phyloP scores from a whole-genome alignment of 2,113 vertebrate genomes.

The Xiphophorus maculatus region DNA sequence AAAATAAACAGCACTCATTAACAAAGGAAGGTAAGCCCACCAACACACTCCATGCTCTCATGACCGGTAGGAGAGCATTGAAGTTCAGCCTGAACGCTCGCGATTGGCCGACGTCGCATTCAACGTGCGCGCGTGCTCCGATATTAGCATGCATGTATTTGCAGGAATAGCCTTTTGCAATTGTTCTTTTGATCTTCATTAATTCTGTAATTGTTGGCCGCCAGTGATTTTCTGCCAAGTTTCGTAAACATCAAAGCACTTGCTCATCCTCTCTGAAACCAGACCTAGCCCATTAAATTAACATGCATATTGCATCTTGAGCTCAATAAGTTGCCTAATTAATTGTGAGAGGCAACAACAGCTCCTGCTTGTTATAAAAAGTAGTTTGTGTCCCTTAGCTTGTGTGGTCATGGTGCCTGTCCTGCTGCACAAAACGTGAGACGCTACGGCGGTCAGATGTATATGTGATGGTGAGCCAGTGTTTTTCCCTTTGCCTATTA shows the following conservation, averaged over 20 bases:
- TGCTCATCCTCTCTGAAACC: constrained; percentile 53
- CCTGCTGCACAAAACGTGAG: constrained; percentile 7
- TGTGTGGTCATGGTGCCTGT: constrained; percentile 33
- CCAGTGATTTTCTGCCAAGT: constrained; percentile 78
- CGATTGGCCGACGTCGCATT: constrained; percentile 58
- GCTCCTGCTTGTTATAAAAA: constrained; percentile 60
- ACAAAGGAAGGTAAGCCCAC: constrained; percentile 40
- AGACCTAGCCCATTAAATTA: constrained; percentile 80
- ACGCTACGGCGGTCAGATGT: constrained; percentile 11
- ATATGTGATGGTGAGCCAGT: constrained; percentile 69
- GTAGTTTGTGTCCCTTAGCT: constrained; percentile 49
- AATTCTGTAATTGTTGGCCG: constrained; percentile 79
- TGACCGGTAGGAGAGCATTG: constrained; percentile 53
- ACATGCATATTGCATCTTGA: constrained; percentile 78
- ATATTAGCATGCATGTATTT: constrained; percentile 77
- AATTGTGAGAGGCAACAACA: constrained; percentile 69
- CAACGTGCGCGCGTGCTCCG: constrained; percentile 67
- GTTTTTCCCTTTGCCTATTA: constrained; percentile 66
- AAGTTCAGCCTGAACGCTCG: constrained; percentile 34
- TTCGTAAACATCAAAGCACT: constrained; percentile 83
- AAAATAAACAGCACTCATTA: constrained; percentile 36
- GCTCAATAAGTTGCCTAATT: constrained; percentile 77
- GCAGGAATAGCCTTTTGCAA: constrained; percentile 63
- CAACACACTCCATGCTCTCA: constrained; percentile 47
- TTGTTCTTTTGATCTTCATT: constrained; percentile 78